phyloP scores from a whole-genome alignment of 2,888 invertebrate genomes.

The Altica lythri region DNA sequence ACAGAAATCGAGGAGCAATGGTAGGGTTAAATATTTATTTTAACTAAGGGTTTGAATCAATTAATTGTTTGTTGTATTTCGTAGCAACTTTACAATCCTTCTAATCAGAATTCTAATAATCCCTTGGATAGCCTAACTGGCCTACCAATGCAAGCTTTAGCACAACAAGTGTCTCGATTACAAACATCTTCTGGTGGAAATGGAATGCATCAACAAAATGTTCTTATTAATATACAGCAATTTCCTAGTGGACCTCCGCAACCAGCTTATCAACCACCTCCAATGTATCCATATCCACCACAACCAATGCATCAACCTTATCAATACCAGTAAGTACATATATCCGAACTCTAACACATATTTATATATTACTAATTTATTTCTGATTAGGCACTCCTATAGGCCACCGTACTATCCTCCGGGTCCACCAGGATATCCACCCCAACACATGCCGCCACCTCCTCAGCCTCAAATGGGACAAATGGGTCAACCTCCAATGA shows the following conservation, averaged over 20 bases:
- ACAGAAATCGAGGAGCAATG: constrained; percentile 50
- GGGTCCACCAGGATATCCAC: constrained; percentile 54
- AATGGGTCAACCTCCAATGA: constrained; percentile 51
- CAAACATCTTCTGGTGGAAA: constrained; percentile 47
- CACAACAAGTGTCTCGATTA: constrained; percentile 57
- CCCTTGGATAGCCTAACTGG: constrained; percentile 51
- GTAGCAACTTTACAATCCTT: constrained; percentile 53
- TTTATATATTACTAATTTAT: constrained; percentile 13
- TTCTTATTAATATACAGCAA: constrained; percentile 68
- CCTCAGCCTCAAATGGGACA: constrained; percentile 53
- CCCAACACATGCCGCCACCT: constrained; percentile 52
- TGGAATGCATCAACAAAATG: constrained; percentile 66
- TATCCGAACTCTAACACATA: too few species aligned
- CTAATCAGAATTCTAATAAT: constrained; percentile 40
- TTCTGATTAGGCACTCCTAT: constrained; percentile 43
- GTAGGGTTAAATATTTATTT: too few species aligned
- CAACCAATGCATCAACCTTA: constrained; percentile 55
- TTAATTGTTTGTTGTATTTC: not conserved
- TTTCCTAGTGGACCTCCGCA: constrained; percentile 60
- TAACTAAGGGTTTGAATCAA: not conserved
- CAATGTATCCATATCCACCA: constrained; percentile 55
- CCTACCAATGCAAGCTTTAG: constrained; percentile 58
- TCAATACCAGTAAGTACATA: constrained; percentile 53
- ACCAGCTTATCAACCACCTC: constrained; percentile 58
- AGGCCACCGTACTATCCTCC: constrained; percentile 54